phyloP scores from a whole-genome alignment of 2,888 invertebrate species.

The Dione juno region DNA sequence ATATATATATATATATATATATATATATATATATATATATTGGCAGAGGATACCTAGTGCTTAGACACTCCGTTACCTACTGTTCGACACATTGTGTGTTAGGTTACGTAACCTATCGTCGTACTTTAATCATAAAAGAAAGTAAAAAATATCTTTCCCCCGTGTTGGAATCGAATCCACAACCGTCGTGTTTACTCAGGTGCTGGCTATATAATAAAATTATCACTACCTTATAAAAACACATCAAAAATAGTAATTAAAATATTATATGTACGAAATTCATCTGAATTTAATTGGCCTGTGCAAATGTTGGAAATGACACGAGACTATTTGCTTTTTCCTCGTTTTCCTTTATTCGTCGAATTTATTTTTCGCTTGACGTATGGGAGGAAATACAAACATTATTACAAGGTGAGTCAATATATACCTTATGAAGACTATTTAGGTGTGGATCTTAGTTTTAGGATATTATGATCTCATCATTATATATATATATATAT shows the following conservation, averaged over 20 bases:
- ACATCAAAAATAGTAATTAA: background rate
- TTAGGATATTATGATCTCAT: background rate
- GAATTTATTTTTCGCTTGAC: constrained; percentile 33
- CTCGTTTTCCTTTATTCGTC: constrained; percentile 28
- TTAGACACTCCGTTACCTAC: no score
- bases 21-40: no score
- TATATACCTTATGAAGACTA: constrained; percentile 16
- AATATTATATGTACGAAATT: constrained; percentile 7
- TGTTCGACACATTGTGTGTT: no score
- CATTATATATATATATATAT: no score
- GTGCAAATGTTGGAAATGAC: constrained; percentile 18
- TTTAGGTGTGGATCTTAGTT: background rate
- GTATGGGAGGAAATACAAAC: constrained; percentile 37
- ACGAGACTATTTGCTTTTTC: constrained; percentile 25
- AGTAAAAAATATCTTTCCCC: no score
- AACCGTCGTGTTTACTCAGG: no score
- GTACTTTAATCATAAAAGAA: no score
- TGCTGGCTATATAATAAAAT: no score
- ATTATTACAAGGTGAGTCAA: constrained; percentile 37
- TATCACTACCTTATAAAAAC: background rate
- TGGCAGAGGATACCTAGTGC: no score
- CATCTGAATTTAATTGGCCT: constrained; percentile 17
- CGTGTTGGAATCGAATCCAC: no score
- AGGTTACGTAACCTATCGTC: no score
- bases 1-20: no score